Base-by-base conservation (phyloP, 2,113 vertebrate species). In the Oreotragus oreotragus region DNA sequence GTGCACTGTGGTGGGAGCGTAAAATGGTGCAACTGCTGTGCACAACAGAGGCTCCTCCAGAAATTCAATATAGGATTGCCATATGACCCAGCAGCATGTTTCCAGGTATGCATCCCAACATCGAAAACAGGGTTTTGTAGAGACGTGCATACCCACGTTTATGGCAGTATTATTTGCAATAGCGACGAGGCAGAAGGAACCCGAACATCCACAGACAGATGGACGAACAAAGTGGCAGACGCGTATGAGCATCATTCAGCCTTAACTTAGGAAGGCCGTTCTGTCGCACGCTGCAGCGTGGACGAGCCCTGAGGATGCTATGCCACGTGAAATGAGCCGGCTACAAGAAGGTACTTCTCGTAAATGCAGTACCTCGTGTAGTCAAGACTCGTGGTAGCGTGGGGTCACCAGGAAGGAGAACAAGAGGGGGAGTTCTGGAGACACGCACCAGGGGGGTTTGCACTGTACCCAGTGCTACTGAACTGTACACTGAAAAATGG, bases 361-460 rank as follows among this genome's bases (percentile, higher is more conserved):
- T 49, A 21, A 14, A 36, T 13, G 53, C 9, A 1, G 47, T 19
- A 3, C 2, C 55, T n/a, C 25, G 7, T 79, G n/a, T n/a, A 45
- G 36, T 43, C n/a, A 64, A 43, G 76, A 80, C 14, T 80, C 70
- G 12, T 7, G 76, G 66, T 3, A 64, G 36, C n/a, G 0, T 19
- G 36, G 36, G 36, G 30, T 10, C 27, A 7, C 47, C 36, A 21
- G 70, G 57, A 21, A 28, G 3, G 23, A 21, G 39, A 25, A 28
- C 33, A 60, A 73, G 28, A 33, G 47, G 49, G 64, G 36, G 33
- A 1, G 6, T 87, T 39, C 39, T 58, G 27, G 58, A 58, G 49
- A 7, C 5, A 16, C 11, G 1, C 21, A 2, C 2, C 23, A 25
- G 64, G 36, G 30, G 47, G 3, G 51, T 39, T 6, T 15, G 14